Conservation (phyloP, 64 coral and sea anemone species). For the Dendronephthya gigantea region DNA sequence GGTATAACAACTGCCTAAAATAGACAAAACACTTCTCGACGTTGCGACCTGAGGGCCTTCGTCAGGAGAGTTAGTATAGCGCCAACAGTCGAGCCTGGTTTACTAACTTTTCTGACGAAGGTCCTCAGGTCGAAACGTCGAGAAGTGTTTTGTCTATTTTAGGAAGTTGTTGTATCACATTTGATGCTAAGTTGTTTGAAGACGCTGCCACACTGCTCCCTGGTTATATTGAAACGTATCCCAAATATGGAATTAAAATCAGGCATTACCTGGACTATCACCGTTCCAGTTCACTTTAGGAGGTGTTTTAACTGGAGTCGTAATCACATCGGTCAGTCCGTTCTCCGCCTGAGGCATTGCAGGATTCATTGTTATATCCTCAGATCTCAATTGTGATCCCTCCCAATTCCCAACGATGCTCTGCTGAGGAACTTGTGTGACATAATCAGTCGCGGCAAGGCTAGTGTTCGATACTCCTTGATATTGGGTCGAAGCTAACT, state of each 20-base stretch:
- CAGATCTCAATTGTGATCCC: neutral
- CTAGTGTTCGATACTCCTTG: neutral
- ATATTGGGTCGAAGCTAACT: neutral
- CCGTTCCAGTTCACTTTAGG: neutral
- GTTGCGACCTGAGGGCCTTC: too few relatives aligned
- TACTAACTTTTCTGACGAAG: too few relatives aligned
- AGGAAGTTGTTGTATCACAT: too few relatives aligned
- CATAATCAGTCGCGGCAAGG: neutral
- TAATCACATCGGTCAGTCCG: neutral
- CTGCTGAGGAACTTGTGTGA: neutral
- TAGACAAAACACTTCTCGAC: too few relatives aligned
- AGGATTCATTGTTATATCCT: neutral
- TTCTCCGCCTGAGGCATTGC: neutral
- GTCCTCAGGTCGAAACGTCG: too few relatives aligned
- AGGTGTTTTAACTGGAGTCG: neutral
- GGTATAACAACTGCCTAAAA: too few relatives aligned
- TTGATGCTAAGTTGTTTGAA: too few relatives aligned
- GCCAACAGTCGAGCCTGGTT: too few relatives aligned
- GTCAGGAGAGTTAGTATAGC: too few relatives aligned
- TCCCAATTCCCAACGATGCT: neutral
- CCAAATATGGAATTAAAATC: neutral
- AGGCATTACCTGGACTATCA: neutral
- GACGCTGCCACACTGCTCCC: too few relatives aligned
- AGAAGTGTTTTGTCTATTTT: too few relatives aligned
- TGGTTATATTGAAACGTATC: too few relatives aligned